phyloP scores from a whole-genome alignment of 2,113 vertebrate genomes.

The Uria lomvia region DNA sequence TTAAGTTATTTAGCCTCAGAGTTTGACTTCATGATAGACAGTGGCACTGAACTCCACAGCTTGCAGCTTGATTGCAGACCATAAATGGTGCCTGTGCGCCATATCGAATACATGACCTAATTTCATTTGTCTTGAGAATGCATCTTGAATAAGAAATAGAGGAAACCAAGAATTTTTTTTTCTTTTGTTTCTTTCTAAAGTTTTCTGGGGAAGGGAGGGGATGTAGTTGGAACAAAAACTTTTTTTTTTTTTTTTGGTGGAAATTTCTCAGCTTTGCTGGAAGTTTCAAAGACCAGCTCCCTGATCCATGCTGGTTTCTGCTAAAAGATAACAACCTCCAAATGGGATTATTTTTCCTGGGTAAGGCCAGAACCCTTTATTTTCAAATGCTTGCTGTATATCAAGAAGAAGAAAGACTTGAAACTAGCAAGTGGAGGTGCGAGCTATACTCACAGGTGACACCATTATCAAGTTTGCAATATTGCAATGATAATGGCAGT shows the following conservation, averaged over 20 bases:
- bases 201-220: neutral
- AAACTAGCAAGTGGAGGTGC: neutral
- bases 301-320: neutral
- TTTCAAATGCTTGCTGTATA: neutral
- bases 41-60: neutral
- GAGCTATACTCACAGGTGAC: fast-evolving
- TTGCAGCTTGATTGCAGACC: neutral
- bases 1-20: neutral
- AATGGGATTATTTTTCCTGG: neutral
- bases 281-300: neutral
- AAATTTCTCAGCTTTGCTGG: neutral
- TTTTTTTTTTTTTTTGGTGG: too few species aligned
- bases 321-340: neutral
- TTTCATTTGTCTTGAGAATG: neutral
- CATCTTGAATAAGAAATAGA: neutral
- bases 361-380: neutral
- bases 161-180: fast-evolving
- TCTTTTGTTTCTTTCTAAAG: neutral
- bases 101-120: neutral
- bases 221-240: fast-evolving
- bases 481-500: neutral
- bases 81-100: neutral
- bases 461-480: neutral
- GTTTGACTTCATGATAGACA: neutral
- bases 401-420: neutral